These are phyloP conservation scores for Aegypius monachus DNA, from an alignment of 2,113 vertebrate genomes.

Conservation along the genomic window DNA sequence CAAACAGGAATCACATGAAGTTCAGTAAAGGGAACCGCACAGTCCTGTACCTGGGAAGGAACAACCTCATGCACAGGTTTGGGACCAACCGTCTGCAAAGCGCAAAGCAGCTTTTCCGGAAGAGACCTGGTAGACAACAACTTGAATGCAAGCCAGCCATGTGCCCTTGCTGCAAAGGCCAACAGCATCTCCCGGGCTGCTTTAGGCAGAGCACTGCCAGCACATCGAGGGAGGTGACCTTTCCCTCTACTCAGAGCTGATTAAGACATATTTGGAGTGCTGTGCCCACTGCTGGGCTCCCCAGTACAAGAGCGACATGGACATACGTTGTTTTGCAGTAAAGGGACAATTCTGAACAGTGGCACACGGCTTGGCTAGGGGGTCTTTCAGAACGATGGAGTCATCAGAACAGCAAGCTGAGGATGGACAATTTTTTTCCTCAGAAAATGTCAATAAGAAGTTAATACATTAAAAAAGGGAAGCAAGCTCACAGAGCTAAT, in stretches of 20 bases:
- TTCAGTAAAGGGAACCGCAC: not conserved
- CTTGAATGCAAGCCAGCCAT: fast-evolving
- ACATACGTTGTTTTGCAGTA: not conserved
- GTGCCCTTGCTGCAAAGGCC: not conserved
- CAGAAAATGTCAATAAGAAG: not conserved
- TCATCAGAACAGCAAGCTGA: not conserved
- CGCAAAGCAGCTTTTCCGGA: not conserved
- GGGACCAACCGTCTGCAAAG: not conserved
- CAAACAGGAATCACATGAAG: not conserved
- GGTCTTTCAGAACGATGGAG: not conserved
- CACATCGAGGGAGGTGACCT: not conserved
- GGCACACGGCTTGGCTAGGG: too few relatives aligned
- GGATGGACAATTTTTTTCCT: not conserved
- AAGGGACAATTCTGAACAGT: not conserved
- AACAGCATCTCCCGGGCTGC: not conserved
- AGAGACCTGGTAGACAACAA: not conserved
- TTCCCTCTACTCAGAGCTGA: too few relatives aligned
- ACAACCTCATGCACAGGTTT: not conserved
- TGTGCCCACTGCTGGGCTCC: not conserved
- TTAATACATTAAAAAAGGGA: not conserved
- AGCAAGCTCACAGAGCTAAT: not conserved
- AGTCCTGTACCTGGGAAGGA: not conserved
- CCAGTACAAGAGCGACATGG: fast-evolving
- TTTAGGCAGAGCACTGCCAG: not conserved
- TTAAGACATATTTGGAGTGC: fast-evolving